Base-by-base conservation (phyloP, 2,888 invertebrate genomes). In the Macaria liturata region DNA sequence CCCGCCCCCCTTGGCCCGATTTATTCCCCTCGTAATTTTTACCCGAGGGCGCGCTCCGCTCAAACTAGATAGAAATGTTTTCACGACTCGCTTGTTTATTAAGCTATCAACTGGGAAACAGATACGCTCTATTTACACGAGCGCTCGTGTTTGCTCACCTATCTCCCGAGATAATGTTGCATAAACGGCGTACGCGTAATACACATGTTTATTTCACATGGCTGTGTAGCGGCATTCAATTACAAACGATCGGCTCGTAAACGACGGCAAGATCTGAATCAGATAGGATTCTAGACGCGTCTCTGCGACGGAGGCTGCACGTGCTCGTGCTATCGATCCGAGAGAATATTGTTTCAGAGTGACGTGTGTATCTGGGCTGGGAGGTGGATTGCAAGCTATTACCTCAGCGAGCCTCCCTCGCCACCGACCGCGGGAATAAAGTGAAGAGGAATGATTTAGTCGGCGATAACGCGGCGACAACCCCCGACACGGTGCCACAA, bases 81-180 rank as follows among this genome's bases (percentile, higher is more conserved):
- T 88, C 87, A 86, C 87, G 84, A 86, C 72, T 81, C 82, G 86
- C 83, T 86, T 89, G 88, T 90, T 91, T 90, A 89, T 88, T 86
- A 83, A 90, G 86, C 84, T 81, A 89, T 89, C 84, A 85, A 84
- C 84, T 81, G 81, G 80, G 83, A 83, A 86, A 86, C 82, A 86
- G 86, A 89, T 88, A 87, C 79, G 84, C 79, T 86, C 81, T 87
- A 87, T 88, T 88, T 88, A 81, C 81, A 81, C 80, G 73, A 73
- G 74, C 78, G 78, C 77, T 78, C 78, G 75, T 83, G 83, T 88
- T 85, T 85, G 80, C 77, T 78, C 83, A 80, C 82, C 83, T 87
- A 85, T 86, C 83, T 84, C 81, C 76, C 68, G 72, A 86, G 86
- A 87, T 89, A 86, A 88, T 87, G 82, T 87, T 87, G 84, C 85